These are phyloP conservation scores for Campoplex nolae DNA, from an alignment of 2,888 invertebrate species.

Conservation along the genomic window DNA sequence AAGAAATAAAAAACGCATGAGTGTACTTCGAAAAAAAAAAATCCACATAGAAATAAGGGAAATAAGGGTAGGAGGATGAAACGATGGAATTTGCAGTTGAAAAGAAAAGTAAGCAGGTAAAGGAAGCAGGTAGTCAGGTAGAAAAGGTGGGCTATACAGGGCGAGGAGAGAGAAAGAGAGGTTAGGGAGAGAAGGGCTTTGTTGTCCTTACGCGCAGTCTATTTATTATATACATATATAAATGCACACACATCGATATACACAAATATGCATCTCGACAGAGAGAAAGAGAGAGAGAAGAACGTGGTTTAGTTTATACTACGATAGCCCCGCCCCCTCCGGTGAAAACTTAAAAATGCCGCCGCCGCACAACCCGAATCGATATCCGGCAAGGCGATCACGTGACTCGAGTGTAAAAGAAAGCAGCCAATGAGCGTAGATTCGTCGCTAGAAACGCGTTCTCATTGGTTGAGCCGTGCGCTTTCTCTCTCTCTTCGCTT, in stretches of 20 bases:
- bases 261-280: neutral
- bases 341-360: slow-evolving; percentile 91
- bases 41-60: neutral
- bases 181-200: slow-evolving; percentile 38
- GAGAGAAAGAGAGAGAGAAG: too few species aligned
- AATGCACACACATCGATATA: neutral
- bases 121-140: slow-evolving; percentile 51
- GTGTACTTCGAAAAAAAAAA: neutral
- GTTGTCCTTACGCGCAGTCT: slow-evolving; percentile 30
- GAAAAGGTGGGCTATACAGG: slow-evolving; percentile 11
- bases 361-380: slow-evolving; percentile 92
- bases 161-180: neutral
- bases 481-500: neutral
- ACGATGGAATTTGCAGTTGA: slow-evolving; percentile 54
- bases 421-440: slow-evolving; percentile 29
- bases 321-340: slow-evolving; percentile 77
- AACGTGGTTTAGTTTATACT: slow-evolving; percentile 65
- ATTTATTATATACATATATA: slow-evolving; percentile 7
- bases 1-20: neutral
- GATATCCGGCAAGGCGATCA: slow-evolving; percentile 88
- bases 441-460: neutral
- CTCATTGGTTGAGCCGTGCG: slow-evolving; percentile 21
- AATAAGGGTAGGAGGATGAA: slow-evolving; percentile 49
- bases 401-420: slow-evolving; percentile 79
- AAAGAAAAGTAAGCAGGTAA: slow-evolving; percentile 60